A percentile compares a stretch with the other conserved stretches of the same genome.
Evolutionary conservation across 2,888 invertebrate genomes (phyloP).

Genomic region (Apodemia hepburni): DNA sequence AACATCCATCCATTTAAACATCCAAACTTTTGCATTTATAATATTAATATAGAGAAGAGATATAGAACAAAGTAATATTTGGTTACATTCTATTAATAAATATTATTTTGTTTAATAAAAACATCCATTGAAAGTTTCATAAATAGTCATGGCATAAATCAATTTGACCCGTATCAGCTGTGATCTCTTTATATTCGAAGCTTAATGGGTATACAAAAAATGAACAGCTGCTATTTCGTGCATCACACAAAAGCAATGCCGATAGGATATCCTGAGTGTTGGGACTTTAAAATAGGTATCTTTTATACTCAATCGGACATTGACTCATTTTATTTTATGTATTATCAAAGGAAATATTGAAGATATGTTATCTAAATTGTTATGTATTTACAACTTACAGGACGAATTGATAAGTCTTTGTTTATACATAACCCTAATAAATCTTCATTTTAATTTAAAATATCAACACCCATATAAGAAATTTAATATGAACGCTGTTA

Average conservation of each 20-base stretch:
- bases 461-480: neutral
- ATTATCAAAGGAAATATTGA: neutral
- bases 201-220: neutral
- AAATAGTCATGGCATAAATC: neutral
- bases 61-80: too few relatives aligned
- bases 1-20: too few relatives aligned
- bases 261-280: neutral
- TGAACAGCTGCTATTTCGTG: neutral
- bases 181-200: slow-evolving; percentile 4
- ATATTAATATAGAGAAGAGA: too few relatives aligned
- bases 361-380: neutral
- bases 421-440: neutral
- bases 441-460: neutral
- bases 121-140: neutral
- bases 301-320: neutral
- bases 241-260: neutral
- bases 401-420: neutral
- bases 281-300: too few relatives aligned
- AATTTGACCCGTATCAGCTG: neutral
- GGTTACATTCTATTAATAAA: too few relatives aligned
- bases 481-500: neutral
- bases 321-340: neutral
- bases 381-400: neutral
- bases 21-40: too few relatives aligned
- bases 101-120: too few relatives aligned